phyloP scores from a whole-genome alignment of 2,797 vertebrate genomes.

The Pogoniulus pusillus region DNA sequence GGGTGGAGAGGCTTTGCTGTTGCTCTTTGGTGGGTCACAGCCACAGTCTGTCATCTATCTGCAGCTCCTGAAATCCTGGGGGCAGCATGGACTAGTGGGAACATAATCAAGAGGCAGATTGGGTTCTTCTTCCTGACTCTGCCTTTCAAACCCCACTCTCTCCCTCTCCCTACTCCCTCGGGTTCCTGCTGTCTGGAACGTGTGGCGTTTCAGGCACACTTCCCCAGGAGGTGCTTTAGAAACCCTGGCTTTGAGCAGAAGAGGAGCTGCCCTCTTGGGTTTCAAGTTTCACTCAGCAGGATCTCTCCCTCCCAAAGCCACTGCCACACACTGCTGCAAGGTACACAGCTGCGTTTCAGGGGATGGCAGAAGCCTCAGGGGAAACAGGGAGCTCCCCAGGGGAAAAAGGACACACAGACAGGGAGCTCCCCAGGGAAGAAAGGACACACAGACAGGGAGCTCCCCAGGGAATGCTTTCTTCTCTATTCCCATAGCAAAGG shows the following conservation, averaged over 20 bases:
- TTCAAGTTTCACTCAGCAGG: neutral
- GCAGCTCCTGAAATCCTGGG: neutral
- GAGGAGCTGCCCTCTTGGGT: neutral
- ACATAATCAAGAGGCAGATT: neutral
- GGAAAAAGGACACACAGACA: too few species aligned
- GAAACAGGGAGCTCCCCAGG: neutral
- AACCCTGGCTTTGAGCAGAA: neutral
- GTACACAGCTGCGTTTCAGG: neutral
- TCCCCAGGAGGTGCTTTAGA: neutral
- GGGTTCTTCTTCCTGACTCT: neutral
- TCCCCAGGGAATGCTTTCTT: too few species aligned
- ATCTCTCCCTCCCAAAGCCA: neutral
- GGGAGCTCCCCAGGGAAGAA: neutral
- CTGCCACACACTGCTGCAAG: neutral
- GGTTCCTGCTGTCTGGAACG: neutral
- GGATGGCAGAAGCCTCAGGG: neutral
- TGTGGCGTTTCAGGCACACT: rapidly evolving
- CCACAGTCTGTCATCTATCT: neutral
- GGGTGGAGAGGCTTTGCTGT: neutral
- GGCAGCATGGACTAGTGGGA: neutral
- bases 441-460: neutral
- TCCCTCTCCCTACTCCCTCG: neutral
- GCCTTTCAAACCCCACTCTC: neutral
- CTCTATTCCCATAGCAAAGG: too few species aligned
- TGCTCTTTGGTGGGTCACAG: neutral